A percentile compares a stretch with the other conserved stretches of the same genome.
Evolutionary conservation across 2,797 vertebrate species (phyloP).

Genomic region (Gymnodraco acuticeps): DNA sequence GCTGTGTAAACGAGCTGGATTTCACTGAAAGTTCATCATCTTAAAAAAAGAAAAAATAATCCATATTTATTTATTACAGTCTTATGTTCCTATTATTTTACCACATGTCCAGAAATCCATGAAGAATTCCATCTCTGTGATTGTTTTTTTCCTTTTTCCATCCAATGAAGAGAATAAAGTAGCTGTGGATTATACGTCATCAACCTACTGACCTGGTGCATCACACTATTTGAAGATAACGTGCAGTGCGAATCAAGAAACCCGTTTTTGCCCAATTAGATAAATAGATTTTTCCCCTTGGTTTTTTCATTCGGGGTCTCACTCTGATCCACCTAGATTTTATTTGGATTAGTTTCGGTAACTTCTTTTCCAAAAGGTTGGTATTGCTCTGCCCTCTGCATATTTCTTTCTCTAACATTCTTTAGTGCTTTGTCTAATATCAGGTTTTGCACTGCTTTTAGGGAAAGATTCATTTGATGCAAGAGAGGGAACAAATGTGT

Average conservation of each 20-base stretch:
- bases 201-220: slow-evolving; percentile 71
- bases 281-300: slow-evolving; percentile 70
- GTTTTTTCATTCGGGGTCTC: slow-evolving; percentile 91
- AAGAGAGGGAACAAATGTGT: slow-evolving; percentile 26
- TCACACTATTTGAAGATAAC: slow-evolving; percentile 77
- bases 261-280: slow-evolving; percentile 71
- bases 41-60: slow-evolving; percentile 32
- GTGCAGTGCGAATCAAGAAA: slow-evolving; percentile 69
- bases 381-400: slow-evolving; percentile 99
- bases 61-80: slow-evolving; percentile 55
- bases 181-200: slow-evolving; percentile 81
- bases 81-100: slow-evolving; percentile 59
- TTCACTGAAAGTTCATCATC: slow-evolving; percentile 56
- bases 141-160: slow-evolving; percentile 76
- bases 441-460: slow-evolving; percentile 70
- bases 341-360: slow-evolving; percentile 99
- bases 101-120: slow-evolving; percentile 69
- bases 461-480: slow-evolving; percentile 41
- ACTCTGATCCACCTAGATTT: slow-evolving; percentile 91
- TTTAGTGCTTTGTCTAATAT: slow-evolving; percentile 87
- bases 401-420: slow-evolving; percentile 91
- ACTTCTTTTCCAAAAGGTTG: slow-evolving; percentile 99
- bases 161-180: slow-evolving; percentile 74
- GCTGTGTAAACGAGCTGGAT: slow-evolving; percentile 53
- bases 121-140: slow-evolving; percentile 67